Evolutionary conservation across 2,113 vertebrate genomes (phyloP), one percentile per base, ranked within the genome.

Genomic region (Anseranas semipalmata): DNA sequence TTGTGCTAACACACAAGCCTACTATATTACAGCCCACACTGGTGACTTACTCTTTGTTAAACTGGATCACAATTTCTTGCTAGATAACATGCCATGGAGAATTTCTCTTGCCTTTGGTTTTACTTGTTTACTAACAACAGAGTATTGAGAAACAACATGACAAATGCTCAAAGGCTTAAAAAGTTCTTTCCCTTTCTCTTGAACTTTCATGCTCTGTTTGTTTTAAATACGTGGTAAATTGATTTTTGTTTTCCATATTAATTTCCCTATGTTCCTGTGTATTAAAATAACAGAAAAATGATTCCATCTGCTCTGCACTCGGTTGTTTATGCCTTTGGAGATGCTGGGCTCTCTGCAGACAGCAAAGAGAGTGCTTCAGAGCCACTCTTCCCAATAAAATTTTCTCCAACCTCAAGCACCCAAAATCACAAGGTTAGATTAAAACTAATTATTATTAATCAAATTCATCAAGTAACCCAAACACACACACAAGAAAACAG

Each of bases 71-170:
- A 79, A 59, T 53, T 60, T 79, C 35, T 76, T 60, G 45, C 65
- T 89, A 77, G 82, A 85, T 85, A 81, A 67, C 12, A 55, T 28
- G 55, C 63, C 37, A 41, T 5, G 24, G 8, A 90, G 33, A 86
- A 75, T 83, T 95, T 72, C 32, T 85, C 75, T 74, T 76, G 55
- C 39, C 55, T 87, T 93, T 76, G 45, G 35, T 95, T 95, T 89
- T 87, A 88, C 13, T 91, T 94, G 85, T 95, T 93, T 91, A 94
- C 81, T 71, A 96, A 93, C 78, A 95, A 43, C 39, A 94, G 82
- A 12, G 35, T 81, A 8, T 86, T 96, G 82, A 77, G 89, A 94
- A 89, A 95, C 71, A 91, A 87, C 43, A 93, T 30, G 14, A 88
- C 79, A 90, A 94, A 85, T 4, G 4, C 86, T 91, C 46, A 92